Percentiles rank a stretch among this genome's conserved stretches.
These are phyloP conservation scores for Drosophila subpulchrella DNA, from an alignment of 1,140 invertebrate species.

Conservation along the genomic window DNA sequence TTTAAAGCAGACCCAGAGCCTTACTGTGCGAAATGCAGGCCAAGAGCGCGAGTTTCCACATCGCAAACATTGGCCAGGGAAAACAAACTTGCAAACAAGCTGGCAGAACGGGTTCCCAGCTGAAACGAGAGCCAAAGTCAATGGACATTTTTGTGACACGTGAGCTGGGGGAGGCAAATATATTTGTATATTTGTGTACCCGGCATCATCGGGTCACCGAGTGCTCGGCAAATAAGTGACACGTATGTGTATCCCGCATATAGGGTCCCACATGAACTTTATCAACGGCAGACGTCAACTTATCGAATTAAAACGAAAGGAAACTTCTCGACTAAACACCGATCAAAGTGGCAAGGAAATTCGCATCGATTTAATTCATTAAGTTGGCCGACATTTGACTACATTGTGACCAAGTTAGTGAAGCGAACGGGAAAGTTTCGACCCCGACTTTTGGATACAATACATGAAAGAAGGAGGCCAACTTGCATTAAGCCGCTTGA, in stretches of 20 bases:
- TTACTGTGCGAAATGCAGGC: constrained; percentile 23
- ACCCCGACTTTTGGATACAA: constrained; percentile 31
- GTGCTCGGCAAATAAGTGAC: constrained; percentile 34
- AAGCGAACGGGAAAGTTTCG: constrained; percentile 44
- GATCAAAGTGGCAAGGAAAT: constrained; percentile 73
- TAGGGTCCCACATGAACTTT: neutral
- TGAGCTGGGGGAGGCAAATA: constrained; percentile 51
- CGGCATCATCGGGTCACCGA: constrained; percentile 24
- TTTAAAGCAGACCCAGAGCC: neutral
- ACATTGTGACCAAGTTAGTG: constrained; percentile 26
- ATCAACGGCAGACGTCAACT: constrained; percentile 50
- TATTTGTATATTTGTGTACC: constrained; percentile 27
- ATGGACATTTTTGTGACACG: constrained; percentile 62
- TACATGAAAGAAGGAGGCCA: constrained; percentile 44
- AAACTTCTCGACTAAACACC: constrained; percentile 69
- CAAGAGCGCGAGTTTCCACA: constrained; percentile 37
- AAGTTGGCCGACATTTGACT: constrained; percentile 44
- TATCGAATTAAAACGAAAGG: constrained; percentile 66
- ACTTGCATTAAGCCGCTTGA: constrained; percentile 50
- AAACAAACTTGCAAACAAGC: constrained; percentile 57
- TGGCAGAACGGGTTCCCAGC: constrained; percentile 8
- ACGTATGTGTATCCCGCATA: neutral
- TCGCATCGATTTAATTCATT: constrained; percentile 78
- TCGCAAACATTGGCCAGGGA: constrained; percentile 51
- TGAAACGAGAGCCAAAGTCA: constrained; percentile 49